Evolutionary conservation across 2,888 invertebrate genomes (phyloP).

Genomic region (Octonoba sinensis): DNA sequence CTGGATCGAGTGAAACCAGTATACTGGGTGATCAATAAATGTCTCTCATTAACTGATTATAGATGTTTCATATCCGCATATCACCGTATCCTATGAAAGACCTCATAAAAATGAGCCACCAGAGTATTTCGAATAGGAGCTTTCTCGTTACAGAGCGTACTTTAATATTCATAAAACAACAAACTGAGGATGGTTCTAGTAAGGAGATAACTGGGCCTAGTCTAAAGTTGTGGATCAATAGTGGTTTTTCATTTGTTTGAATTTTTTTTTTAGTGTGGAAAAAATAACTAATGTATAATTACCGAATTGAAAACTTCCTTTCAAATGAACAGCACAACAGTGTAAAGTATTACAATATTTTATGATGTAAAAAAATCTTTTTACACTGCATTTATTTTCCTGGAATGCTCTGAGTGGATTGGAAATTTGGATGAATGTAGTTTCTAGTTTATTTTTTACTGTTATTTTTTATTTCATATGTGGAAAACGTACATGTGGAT

Average conservation of each 20-base stretch:
- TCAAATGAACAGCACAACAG: slow-evolving; percentile 11
- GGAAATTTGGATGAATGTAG: too few relatives aligned
- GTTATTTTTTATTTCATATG: too few relatives aligned
- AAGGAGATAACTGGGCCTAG: neutral
- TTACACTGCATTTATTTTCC: slow-evolving; percentile 12
- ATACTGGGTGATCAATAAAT: neutral
- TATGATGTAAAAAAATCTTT: neutral
- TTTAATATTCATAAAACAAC: slow-evolving; percentile 3
- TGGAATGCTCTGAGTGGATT: slow-evolving; percentile 5
- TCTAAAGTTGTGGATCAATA: neutral
- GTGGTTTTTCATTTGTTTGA: slow-evolving; percentile 4
- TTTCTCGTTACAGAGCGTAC: slow-evolving; percentile 40
- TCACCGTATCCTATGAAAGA: slow-evolving; percentile 58
- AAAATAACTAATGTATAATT: neutral
- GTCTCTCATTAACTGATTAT: slow-evolving; percentile 31
- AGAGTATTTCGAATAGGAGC: slow-evolving; percentile 46
- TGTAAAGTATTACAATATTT: slow-evolving; percentile 2
- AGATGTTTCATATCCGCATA: slow-evolving; percentile 60
- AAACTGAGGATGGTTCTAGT: slow-evolving; percentile 2
- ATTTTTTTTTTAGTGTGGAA: neutral
- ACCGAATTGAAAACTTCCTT: slow-evolving; percentile 32
- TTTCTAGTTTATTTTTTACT: too few relatives aligned
- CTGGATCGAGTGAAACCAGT: slow-evolving; percentile 38
- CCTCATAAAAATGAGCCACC: slow-evolving; percentile 25
- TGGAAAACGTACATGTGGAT: too few relatives aligned